Percentiles rank a stretch among this genome's conserved stretches.
Conservation (phyloP, 64 coral and sea anemone genomes). For the Trachythela sp. region DNA sequence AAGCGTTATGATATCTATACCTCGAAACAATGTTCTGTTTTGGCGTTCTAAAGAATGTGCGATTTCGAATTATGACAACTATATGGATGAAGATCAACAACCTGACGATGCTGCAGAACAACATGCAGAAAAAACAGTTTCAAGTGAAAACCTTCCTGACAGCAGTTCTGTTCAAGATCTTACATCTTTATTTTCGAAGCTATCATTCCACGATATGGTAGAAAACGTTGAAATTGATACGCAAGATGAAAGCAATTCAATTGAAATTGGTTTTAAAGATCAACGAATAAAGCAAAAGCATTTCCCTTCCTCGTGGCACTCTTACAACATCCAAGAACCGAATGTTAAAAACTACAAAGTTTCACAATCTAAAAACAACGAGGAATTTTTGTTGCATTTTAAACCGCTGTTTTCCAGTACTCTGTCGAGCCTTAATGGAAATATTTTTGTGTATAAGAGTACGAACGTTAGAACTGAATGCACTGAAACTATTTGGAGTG, state of each 20-base stretch:
- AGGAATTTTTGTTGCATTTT: neutral
- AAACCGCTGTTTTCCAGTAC: neutral
- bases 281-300: neutral
- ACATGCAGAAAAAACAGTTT: neutral
- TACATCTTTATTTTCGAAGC: neutral
- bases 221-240: neutral
- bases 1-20: neutral
- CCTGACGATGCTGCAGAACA: neutral
- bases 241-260: neutral
- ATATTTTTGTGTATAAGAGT: neutral
- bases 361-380: neutral
- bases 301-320: neutral
- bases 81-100: neutral
- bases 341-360: neutral
- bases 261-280: neutral
- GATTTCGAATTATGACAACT: neutral
- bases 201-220: neutral
- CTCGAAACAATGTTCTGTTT: neutral
- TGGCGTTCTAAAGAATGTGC: neutral
- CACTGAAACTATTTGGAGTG: neutral
- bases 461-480: neutral
- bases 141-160: neutral
- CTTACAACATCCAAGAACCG: neutral
- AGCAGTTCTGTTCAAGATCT: neutral
- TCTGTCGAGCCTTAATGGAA: neutral